Base-by-base conservation (phyloP, 1,140 invertebrate genomes). In the Bacillus rossius region DNA sequence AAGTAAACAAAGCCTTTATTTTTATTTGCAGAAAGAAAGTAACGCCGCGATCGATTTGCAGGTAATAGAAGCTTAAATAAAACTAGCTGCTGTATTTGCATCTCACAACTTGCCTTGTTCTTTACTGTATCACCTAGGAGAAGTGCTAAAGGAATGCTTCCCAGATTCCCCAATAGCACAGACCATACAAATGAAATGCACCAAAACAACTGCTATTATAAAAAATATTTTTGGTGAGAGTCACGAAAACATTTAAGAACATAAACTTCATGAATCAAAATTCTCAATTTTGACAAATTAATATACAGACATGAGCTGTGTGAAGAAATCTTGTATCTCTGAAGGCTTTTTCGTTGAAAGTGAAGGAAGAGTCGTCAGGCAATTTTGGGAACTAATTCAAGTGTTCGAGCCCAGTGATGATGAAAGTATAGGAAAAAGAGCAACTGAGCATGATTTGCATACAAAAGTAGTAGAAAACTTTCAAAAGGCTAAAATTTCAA, bases 331-430 rank as follows among this genome's bases (percentile, higher is more conserved):
- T 14, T 56, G 48, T 2, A 8, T 67, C 14, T 34, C 61, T 20
- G 55, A 43, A 10, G 25, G 60, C 42, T 61, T 34, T 17, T 45
- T 51, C 2, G 16, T 34, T 51, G 14, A 49, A 1, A 37, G 51
- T 43, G 19, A 29, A 5, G 29, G 49, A 23, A 13, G 17, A 2
- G 60, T 63, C 5, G 61, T 63, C 0, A 71, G 62, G 49, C 48
- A 47, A 37, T 73, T 73, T 61, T 72, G 64, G 67, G 61, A 71
- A 25, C 56, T 73, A 8, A 55, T 60, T 17, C 59, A 65, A 64
- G 48, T 72, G 47, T 72, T 69, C 57, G 17, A 25, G 42, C 37
- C 38, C 20, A 59, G 57, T 55, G 42, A 66, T 0, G 56, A 42
- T 20, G 40, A 66, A n/a, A 17, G 59, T 22, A 5, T 38, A 34